Evolutionary conservation across 92 coral and sea anemone genomes (phyloP).

Genomic region (Phenganax stokvisi): DNA sequence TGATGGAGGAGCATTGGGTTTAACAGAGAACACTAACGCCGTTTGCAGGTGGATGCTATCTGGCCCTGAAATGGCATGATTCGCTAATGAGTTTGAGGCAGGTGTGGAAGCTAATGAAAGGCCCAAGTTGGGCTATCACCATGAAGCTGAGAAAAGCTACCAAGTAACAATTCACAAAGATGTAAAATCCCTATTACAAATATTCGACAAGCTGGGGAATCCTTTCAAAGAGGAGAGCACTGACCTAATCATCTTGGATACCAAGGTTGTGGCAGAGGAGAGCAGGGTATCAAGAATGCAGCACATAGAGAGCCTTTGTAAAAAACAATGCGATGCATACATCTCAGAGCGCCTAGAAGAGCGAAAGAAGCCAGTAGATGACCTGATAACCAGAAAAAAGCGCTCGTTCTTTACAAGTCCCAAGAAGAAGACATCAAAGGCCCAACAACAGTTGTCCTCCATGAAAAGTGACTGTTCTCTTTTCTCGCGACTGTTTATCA

Average conservation of each 20-base stretch:
- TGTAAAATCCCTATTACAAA: slow-evolving; percentile 5
- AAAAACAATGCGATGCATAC: slow-evolving; percentile 42
- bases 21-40: slow-evolving; percentile 41
- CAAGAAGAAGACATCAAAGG: slow-evolving; percentile 32
- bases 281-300: slow-evolving; percentile 39
- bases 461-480: slow-evolving; percentile 53
- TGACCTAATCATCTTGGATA: background rate
- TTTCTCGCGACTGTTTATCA: slow-evolving; percentile 50
- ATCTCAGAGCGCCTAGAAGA: slow-evolving; percentile 41
- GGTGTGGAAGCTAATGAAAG: background rate
- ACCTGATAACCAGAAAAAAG: slow-evolving; percentile 46
- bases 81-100: slow-evolving; percentile 37
- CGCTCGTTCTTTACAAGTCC: slow-evolving; percentile 39
- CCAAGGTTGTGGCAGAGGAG: slow-evolving; percentile 14
- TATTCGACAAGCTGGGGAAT: slow-evolving; percentile 18
- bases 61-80: slow-evolving; percentile 39
- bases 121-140: background rate
- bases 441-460: slow-evolving; percentile 32
- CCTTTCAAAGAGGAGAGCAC: slow-evolving; percentile 23
- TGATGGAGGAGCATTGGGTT: slow-evolving; percentile 19
- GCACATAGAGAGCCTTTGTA: slow-evolving; percentile 33
- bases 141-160: background rate
- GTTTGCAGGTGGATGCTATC: slow-evolving; percentile 47
- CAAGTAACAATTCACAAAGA: background rate
- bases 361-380: slow-evolving; percentile 29